Evolutionary conservation across 2,888 invertebrate genomes (phyloP), one percentile per base, ranked within the genome.

Genomic region (Harpalus rufipes): DNA sequence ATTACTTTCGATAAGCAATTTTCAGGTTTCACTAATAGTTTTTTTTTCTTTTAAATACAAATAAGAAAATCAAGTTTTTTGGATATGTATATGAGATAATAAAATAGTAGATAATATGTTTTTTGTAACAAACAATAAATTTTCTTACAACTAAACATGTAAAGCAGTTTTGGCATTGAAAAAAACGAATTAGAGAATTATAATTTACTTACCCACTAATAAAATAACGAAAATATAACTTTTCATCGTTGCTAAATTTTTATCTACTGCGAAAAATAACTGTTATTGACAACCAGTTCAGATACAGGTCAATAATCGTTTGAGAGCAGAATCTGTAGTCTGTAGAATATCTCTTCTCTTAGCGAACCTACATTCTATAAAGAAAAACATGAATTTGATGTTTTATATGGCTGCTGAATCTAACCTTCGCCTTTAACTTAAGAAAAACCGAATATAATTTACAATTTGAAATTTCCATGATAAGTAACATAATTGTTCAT

Each of bases 141-240:
- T 32, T 5, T 32, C 32, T 32, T 32, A 6, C 32, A 32, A 32
- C 32, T 32, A 32, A 32, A 51, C 44, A 51, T 12, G 10, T 12
- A 51, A 10, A 51, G 10, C 44, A 51, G 3, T 12, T 12, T 51
- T 8, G 44, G 12, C 8, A 12, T 12, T 1, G 12, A 21, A 21
- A 1, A 21, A 21, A 21, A 51, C 10, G 12, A 51, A 51, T 16
- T 16, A 59, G 10, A 12, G 1, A 16, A 16, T 16, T 59, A 59
- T 59, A 59, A 16, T 7, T 68, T 68, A 68, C 68, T 68, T 68
- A 68, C 68, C 68, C 14, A 68, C 32, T 39, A 68, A 14, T 14
- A 68, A 14, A 39, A 68, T 39, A 14, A n/a, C 6, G n/a, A 68
- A 39, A 39, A 68, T 39, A n/a, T 12, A 14, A 14, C 6, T 32